phyloP scores from a whole-genome alignment of 2,113 vertebrate species.

The Campylomormyrus tamandua region DNA sequence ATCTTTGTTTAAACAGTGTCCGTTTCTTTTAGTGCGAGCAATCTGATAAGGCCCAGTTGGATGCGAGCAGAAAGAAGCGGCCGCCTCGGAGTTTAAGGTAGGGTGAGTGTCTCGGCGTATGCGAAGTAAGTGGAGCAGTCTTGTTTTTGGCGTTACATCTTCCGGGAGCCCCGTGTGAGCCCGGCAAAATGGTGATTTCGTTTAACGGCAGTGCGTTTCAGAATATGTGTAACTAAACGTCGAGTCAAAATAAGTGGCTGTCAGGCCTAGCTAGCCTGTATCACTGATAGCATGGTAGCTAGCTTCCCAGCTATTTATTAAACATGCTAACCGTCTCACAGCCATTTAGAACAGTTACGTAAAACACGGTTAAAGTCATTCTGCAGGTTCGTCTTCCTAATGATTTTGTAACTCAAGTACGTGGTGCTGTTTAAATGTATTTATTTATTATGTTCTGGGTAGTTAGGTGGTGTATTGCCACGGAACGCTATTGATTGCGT shows the following conservation, averaged over 20 bases:
- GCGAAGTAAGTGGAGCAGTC: not conserved
- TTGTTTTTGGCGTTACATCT: not conserved
- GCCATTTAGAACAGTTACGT: conserved; percentile 8
- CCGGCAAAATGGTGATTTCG: not conserved
- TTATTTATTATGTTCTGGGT: not conserved
- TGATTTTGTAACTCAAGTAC: not conserved
- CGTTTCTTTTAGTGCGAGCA: conserved; percentile 5
- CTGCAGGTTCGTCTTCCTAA: not conserved
- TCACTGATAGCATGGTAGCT: not conserved
- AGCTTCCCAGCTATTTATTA: not conserved
- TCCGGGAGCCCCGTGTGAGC: not conserved
- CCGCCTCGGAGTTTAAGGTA: conserved; percentile 19
- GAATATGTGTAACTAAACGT: not conserved
- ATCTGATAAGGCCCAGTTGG: conserved; percentile 15
- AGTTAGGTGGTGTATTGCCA: not conserved
- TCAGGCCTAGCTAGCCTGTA: conserved; percentile 10
- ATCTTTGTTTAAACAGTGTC: not conserved
- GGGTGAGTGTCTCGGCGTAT: conserved; percentile 12
- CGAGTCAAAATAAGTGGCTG: conserved; percentile 13
- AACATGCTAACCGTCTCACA: not conserved
- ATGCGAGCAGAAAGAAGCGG: conserved; percentile 18
- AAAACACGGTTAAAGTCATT: not conserved
- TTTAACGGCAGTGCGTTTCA: not conserved
- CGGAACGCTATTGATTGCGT: not conserved
- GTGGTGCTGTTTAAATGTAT: not conserved